These are phyloP conservation scores for Lutjanus erythropterus DNA, from an alignment of 2,113 vertebrate species.

Conservation along the genomic window DNA sequence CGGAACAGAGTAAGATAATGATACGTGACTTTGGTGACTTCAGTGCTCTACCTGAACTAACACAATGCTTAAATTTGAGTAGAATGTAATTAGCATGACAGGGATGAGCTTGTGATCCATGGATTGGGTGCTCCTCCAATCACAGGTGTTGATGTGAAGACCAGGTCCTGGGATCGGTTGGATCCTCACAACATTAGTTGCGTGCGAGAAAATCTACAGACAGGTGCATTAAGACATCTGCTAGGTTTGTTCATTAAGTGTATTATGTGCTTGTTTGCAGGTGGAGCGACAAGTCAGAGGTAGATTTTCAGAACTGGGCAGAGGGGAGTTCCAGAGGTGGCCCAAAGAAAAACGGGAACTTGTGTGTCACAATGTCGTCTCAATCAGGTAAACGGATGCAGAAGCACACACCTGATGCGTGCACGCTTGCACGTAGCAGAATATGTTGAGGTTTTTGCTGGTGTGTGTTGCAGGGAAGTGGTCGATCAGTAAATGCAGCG, in stretches of 20 bases:
- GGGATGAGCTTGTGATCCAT: too few relatives aligned
- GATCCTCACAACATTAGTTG: background rate
- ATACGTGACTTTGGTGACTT: too few relatives aligned
- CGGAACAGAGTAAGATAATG: too few relatives aligned
- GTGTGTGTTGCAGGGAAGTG: slow-evolving; percentile 86
- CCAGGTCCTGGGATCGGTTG: background rate
- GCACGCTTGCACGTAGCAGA: background rate
- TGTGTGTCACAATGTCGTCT: slow-evolving; percentile 91
- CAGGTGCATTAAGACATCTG: background rate
- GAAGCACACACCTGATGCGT: background rate
- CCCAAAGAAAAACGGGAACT: slow-evolving; percentile 62
- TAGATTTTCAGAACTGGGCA: slow-evolving; percentile 91
- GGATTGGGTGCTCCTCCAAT: too few relatives aligned
- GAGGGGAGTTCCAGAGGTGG: slow-evolving; percentile 46
- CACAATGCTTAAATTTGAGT: too few relatives aligned
- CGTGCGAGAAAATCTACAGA: background rate
- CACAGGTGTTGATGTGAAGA: background rate
- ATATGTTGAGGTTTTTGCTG: slow-evolving; percentile 6
- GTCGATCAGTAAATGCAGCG: slow-evolving; percentile 85
- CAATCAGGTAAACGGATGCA: slow-evolving; percentile 84
- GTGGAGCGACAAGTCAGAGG: slow-evolving; percentile 88
- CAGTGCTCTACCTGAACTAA: too few relatives aligned
- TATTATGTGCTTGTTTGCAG: slow-evolving; percentile 76
- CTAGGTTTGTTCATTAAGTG: background rate
- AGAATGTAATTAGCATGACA: too few relatives aligned